Evolutionary conservation across 1,140 invertebrate genomes (phyloP).

Genomic region (Drosophila quadrilineata): DNA sequence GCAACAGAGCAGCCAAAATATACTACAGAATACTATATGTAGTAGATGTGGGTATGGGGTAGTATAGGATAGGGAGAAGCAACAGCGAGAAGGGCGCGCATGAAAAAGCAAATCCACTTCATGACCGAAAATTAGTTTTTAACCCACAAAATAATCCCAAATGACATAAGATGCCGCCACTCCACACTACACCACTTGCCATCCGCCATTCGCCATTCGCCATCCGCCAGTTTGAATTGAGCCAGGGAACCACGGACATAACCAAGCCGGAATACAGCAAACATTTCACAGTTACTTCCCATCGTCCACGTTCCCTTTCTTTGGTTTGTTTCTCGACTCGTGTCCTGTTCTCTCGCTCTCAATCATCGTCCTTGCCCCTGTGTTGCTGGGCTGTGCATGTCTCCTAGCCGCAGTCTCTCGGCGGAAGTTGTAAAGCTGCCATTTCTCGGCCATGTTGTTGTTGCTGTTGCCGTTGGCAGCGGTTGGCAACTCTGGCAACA

Average conservation of each 20-base stretch:
- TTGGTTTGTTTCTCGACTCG: too few relatives aligned
- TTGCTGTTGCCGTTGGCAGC: conserved; percentile 52
- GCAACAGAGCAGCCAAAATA: neutral
- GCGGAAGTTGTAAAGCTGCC: conserved; percentile 80
- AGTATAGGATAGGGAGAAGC: too few relatives aligned
- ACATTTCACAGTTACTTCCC: conserved; percentile 47
- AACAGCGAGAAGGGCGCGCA: conserved; percentile 30
- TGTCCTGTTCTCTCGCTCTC: neutral
- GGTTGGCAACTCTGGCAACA: conserved; percentile 14
- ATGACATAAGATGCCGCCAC: conserved; percentile 77
- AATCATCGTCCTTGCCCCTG: conserved; percentile 6
- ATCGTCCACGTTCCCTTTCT: neutral
- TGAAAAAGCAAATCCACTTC: conserved; percentile 65
- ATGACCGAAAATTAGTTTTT: conserved; percentile 79
- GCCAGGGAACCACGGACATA: conserved; percentile 10
- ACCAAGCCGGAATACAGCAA: conserved; percentile 32
- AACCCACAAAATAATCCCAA: conserved; percentile 79
- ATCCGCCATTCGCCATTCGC: too few relatives aligned
- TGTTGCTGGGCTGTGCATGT: conserved; percentile 5
- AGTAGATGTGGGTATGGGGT: too few relatives aligned
- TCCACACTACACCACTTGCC: conserved; percentile 2
- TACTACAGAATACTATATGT: too few relatives aligned
- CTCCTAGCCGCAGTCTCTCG: conserved; percentile 50
- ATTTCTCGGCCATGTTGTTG: conserved; percentile 68
- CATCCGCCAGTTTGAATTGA: too few relatives aligned